Conservation (phyloP, 2,113 vertebrate species). For the Chamaetylas fuelleborni region DNA sequence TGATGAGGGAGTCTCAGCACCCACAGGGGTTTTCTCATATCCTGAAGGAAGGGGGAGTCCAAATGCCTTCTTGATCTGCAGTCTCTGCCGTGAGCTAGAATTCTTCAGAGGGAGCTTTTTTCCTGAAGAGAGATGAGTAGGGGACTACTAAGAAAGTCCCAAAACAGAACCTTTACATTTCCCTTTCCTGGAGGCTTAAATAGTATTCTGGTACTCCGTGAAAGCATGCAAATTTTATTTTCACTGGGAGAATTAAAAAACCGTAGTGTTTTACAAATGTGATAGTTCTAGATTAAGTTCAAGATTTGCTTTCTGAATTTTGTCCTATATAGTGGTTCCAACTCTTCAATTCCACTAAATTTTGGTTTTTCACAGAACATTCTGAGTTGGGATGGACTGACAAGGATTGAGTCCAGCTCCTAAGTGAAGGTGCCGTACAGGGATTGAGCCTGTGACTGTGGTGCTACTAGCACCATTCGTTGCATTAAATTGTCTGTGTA, state of each 20-base stretch:
- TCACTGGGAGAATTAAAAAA: background rate
- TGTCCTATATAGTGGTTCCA: background rate
- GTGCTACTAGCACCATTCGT: background rate
- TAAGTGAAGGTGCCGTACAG: background rate
- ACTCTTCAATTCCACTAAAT: background rate
- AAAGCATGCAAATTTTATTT: background rate
- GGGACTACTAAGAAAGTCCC: background rate
- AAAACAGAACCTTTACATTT: background rate
- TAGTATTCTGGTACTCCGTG: rapidly evolving
- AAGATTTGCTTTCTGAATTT: background rate
- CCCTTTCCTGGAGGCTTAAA: background rate
- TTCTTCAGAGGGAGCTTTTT: background rate
- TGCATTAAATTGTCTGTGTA: background rate
- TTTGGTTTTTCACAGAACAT: background rate
- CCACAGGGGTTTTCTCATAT: rapidly evolving
- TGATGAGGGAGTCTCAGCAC: background rate
- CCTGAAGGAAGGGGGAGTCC: background rate
- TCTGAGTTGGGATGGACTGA: background rate
- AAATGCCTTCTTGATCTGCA: rapidly evolving
- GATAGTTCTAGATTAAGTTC: background rate
- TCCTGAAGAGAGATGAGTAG: background rate
- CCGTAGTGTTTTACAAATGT: background rate
- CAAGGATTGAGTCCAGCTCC: background rate
- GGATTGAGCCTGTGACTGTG: background rate
- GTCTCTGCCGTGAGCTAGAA: background rate